Conservation (phyloP, 37 sponge, comb jelly and placozoan species). For the Halisarca cf. caerulea region DNA sequence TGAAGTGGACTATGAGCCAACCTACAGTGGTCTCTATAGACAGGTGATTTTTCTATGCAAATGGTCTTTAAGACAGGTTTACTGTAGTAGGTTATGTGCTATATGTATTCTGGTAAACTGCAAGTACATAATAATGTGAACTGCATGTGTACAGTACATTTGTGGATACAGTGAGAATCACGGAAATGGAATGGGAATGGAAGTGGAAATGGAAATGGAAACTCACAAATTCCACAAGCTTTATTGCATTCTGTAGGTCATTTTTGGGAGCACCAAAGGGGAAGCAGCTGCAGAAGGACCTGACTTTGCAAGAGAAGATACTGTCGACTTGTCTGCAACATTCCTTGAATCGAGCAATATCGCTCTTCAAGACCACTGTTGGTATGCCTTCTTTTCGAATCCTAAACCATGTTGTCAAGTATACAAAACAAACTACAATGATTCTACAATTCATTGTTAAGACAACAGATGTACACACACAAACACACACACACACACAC, state of each 20-base stretch:
- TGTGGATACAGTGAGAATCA: too few species aligned
- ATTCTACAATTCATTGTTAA: neutral
- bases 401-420: neutral
- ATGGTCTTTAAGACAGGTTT: too few species aligned
- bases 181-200: neutral
- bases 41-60: too few species aligned
- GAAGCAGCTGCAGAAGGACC: neutral
- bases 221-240: constrained; percentile 14
- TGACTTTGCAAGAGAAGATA: neutral
- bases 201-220: too few species aligned
- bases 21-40: too few species aligned
- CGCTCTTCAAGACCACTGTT: neutral
- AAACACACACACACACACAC: neutral
- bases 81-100: too few species aligned
- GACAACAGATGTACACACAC: neutral
- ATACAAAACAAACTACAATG: neutral
- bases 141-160: too few species aligned
- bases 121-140: too few species aligned
- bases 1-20: too few species aligned
- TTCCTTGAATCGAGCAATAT: neutral
- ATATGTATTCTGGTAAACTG: too few species aligned
- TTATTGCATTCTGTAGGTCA: constrained; percentile 7
- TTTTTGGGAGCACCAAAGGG: constrained; percentile 14
- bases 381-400: neutral
- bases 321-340: neutral